Evolutionary conservation across 2,888 invertebrate species (phyloP), one percentile per base, ranked within the genome.

Genomic region (Pammene aurita): DNA sequence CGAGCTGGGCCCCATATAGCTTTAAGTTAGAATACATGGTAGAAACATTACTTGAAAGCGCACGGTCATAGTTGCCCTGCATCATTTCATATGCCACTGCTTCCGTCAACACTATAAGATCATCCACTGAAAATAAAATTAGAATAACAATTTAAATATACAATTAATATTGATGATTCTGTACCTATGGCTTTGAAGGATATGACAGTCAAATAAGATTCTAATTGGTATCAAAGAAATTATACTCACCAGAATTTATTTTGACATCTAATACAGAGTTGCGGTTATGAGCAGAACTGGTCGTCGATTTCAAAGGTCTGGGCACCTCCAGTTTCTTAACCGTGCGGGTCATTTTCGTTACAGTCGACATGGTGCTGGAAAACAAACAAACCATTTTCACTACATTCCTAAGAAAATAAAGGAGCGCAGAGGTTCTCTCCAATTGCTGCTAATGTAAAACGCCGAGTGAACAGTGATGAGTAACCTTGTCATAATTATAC

Each of bases 1-100:
- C 97, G 80, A 97, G 93, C 85, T 96, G 96, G 76, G 95, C 95
- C 72, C 97, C 96, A 84, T 95, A 95, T 52, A 95, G 94, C 86
- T 97, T 97, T 74, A 97, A 92, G 86, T 96, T 96, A 83, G 96
- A 95, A 84, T 96, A 96, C 93, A 97, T 94, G 78, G 95, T 94
- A 69, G 95, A 94, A 80, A 97, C 96, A 82, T 95, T 96, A 83
- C 95, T 95, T 80, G 95, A 95, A 77, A 96, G 93, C 74, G 93
- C 93, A 85, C 93, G 93, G 85, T 95, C 95, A 88, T 94, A 95
- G 83, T 95, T 95, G 75, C 96, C 96, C 80, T 95, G 95, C 84
- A 95, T 94, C 84, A 97, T 93, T 80, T 96, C 94, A 79, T 95
- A 94, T 69, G 96, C 96, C 76, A 97, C 96, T 85, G 95, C 95